A percentile compares a stretch with the other conserved stretches of the same genome.
phyloP scores from a whole-genome alignment of 2,888 invertebrate species.

The Sericinus montela region DNA sequence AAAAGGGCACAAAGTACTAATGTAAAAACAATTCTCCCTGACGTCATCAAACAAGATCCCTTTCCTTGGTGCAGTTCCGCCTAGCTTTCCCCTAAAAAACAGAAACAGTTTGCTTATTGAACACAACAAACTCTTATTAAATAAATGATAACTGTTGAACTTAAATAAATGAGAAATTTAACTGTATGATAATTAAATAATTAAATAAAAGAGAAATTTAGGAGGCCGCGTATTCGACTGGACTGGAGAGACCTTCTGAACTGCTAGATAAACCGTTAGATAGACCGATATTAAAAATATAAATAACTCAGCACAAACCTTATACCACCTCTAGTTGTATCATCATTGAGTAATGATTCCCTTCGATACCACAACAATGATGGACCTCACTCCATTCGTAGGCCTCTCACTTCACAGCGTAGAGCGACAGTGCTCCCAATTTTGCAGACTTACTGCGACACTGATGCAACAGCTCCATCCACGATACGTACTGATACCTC shows the following conservation, averaged over 20 bases:
- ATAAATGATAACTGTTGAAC: too few relatives aligned
- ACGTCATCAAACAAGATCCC: conserved; percentile 23
- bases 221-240: too few relatives aligned
- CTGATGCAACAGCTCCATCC: conserved; percentile 65
- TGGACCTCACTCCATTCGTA: conserved; percentile 69
- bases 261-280: too few relatives aligned
- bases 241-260: too few relatives aligned
- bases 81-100: conserved; percentile 65
- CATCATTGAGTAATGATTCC: conserved; percentile 63
- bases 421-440: conserved; percentile 68
- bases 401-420: conserved; percentile 65
- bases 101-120: too few relatives aligned
- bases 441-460: conserved; percentile 69
- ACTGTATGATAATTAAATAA: too few relatives aligned
- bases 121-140: too few relatives aligned
- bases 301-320: conserved; percentile 47
- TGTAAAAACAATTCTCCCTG: conserved; percentile 28
- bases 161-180: too few relatives aligned
- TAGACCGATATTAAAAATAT: too few relatives aligned
- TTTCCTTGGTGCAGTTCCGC: conserved; percentile 69
- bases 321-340: conserved; percentile 69
- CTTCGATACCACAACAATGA: conserved; percentile 65
- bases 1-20: conserved; percentile 47
- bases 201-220: too few relatives aligned
- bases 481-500: conserved; percentile 72